Conservation (phyloP, 1,140 invertebrate species). For the Drosophila pandora region DNA sequence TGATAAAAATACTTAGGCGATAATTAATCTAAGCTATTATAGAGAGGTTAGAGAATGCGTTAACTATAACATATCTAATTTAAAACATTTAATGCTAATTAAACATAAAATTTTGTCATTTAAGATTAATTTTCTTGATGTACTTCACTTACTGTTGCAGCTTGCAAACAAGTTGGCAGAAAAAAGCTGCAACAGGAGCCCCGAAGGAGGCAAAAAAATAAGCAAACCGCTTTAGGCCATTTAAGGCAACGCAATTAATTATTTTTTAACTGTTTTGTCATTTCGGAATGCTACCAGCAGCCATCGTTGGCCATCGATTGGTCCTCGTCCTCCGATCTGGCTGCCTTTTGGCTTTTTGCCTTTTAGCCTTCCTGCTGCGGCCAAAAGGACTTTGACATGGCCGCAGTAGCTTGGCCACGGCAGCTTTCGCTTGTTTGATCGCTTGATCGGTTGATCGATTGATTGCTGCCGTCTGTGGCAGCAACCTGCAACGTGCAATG, state of each 20-base stretch:
- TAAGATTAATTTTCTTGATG: neutral
- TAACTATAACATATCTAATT: no score
- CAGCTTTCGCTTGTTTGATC: conserved; percentile 81
- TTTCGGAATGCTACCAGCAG: conserved; percentile 77
- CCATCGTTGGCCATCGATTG: conserved; percentile 77
- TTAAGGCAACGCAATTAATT: conserved; percentile 84
- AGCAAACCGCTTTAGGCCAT: conserved; percentile 80
- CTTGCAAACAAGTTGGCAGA: conserved; percentile 60
- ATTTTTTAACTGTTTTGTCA: conserved; percentile 84
- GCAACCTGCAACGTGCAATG: conserved; percentile 29
- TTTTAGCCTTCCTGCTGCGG: conserved; percentile 50
- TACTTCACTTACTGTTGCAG: conserved; percentile 48
- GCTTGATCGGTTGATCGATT: conserved; percentile 82
- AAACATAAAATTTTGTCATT: neutral
- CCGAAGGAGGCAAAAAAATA: conserved; percentile 50
- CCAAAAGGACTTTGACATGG: conserved; percentile 76
- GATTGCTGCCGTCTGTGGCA: conserved; percentile 65
- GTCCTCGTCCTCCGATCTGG: conserved; percentile 29
- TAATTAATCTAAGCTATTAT: neutral
- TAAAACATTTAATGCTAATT: neutral
- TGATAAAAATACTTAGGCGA: neutral
- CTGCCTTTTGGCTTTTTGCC: conserved; percentile 11
- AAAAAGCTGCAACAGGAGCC: conserved; percentile 26
- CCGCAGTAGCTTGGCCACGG: conserved; percentile 59
- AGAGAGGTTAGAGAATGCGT: neutral